Conservation (phyloP, 1,140 invertebrate genomes). For the Drosophila gunungcola region DNA sequence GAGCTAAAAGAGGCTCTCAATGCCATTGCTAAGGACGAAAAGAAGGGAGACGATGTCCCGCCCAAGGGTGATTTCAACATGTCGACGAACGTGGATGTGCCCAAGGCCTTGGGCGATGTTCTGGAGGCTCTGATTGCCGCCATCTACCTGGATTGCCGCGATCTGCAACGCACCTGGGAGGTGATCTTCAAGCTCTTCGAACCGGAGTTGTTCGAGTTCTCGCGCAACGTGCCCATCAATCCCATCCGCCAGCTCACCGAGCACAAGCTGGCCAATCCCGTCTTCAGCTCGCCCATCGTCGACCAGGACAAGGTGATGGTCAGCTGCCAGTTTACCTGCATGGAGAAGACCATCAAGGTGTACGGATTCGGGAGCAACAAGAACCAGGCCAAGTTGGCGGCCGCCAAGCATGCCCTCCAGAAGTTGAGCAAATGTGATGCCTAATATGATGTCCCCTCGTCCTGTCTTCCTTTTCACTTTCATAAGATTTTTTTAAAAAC, state of each 20-base stretch:
- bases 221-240: conserved; percentile 94
- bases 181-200: conserved; percentile 92
- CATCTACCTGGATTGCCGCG: conserved; percentile 94
- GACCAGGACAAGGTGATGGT: conserved; percentile 86
- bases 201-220: conserved; percentile 91
- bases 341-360: conserved; percentile 86
- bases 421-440: conserved; percentile 60
- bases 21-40: background rate
- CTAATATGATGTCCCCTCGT: background rate
- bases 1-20: background rate
- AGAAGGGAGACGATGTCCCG: background rate
- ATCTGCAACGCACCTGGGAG: conserved; percentile 92
- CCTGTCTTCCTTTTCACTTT: conserved; percentile 1
- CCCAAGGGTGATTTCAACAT: conserved; percentile 76
- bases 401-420: conserved; percentile 90
- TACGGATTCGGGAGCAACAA: conserved; percentile 90
- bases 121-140: conserved; percentile 97
- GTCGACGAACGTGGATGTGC: conserved; percentile 93
- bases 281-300: conserved; percentile 85
- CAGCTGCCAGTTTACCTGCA: conserved; percentile 87
- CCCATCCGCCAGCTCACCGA: conserved; percentile 94
- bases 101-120: conserved; percentile 96
- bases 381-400: conserved; percentile 89
- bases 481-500: background rate
- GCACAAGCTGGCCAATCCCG: conserved; percentile 86